Conservation (phyloP, 2,797 vertebrate genomes). For the Chloroceryle amazona region DNA sequence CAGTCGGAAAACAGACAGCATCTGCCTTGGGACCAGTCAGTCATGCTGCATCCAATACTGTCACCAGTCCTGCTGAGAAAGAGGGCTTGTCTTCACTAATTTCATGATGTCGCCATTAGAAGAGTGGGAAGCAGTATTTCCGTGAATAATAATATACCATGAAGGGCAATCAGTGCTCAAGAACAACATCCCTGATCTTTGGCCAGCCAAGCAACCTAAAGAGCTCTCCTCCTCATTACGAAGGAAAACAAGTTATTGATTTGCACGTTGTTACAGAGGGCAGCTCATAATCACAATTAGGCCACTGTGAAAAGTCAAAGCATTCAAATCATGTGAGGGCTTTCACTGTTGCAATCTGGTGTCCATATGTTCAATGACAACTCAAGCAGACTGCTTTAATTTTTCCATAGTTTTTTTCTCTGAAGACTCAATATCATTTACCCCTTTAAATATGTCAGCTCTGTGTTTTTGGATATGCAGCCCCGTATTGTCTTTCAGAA, state of each 20-base stretch:
- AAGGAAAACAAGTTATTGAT: conserved; percentile 37
- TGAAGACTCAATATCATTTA: conserved; percentile 66
- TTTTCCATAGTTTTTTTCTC: conserved; percentile 13
- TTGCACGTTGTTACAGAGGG: conserved; percentile 51
- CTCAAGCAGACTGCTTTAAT: conserved; percentile 64
- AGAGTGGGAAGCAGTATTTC: neutral
- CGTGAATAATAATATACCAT: neutral
- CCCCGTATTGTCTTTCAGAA: conserved; percentile 62
- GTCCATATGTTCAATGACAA: conserved; percentile 70
- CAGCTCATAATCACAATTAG: conserved; percentile 69
- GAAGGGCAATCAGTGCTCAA: conserved; percentile 22
- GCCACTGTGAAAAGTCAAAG: conserved; percentile 65
- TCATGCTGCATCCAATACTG: conserved; percentile 8
- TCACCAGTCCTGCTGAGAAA: conserved; percentile 47
- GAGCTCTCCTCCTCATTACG: neutral
- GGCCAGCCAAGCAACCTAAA: neutral
- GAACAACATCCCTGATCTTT: neutral
- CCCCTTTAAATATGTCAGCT: conserved; percentile 49
- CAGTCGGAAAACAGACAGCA: conserved; percentile 24
- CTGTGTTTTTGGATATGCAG: conserved; percentile 39
- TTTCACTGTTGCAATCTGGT: conserved; percentile 68
- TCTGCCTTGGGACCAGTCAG: conserved; percentile 30
- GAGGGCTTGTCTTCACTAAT: conserved; percentile 33
- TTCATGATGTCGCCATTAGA: conserved; percentile 42
- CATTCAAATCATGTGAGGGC: conserved; percentile 25